Percentiles rank a stretch among this genome's conserved stretches.
phyloP scores from a whole-genome alignment of 2,797 vertebrate species.

The Antrozous pallidus region DNA sequence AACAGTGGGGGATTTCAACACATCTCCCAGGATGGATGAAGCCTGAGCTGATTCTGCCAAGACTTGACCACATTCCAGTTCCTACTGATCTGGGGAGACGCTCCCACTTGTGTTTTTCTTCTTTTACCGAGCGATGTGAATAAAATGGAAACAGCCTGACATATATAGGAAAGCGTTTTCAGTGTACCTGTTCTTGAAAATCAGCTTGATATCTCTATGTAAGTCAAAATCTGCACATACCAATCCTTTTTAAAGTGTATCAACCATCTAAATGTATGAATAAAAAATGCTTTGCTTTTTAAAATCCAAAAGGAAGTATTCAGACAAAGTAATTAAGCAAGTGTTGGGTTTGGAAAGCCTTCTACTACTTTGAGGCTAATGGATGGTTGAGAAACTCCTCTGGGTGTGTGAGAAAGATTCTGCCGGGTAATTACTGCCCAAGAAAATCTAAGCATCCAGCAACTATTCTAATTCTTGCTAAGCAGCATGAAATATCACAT shows the following conservation, averaged over 20 bases:
- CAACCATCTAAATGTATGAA: slow-evolving; percentile 42
- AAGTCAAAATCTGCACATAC: background rate
- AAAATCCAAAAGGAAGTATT: slow-evolving; percentile 50
- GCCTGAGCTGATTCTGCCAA: slow-evolving; percentile 38
- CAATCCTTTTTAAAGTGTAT: background rate
- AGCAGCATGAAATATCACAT: slow-evolving; percentile 66
- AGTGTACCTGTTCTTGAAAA: slow-evolving; percentile 26
- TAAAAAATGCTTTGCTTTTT: slow-evolving; percentile 41
- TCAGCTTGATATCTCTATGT: background rate
- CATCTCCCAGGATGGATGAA: slow-evolving; percentile 23
- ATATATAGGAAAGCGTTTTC: background rate
- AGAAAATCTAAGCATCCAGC: slow-evolving; percentile 74
- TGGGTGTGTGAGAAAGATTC: slow-evolving; percentile 71
- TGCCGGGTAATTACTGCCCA: slow-evolving; percentile 76
- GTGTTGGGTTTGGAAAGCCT: slow-evolving; percentile 57
- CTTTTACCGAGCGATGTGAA: slow-evolving; percentile 15
- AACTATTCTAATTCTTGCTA: slow-evolving; percentile 76
- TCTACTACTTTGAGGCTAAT: slow-evolving; percentile 67
- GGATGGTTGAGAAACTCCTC: slow-evolving; percentile 77
- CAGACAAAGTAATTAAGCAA: slow-evolving; percentile 71
- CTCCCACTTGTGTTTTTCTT: background rate
- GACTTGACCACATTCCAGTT: slow-evolving; percentile 48
- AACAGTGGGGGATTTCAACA: slow-evolving; percentile 64
- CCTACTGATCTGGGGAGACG: slow-evolving; percentile 1
- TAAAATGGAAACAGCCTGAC: slow-evolving; percentile 40